Base-by-base conservation (phyloP, 2,888 invertebrate species). In the Anthoptus insignis region DNA sequence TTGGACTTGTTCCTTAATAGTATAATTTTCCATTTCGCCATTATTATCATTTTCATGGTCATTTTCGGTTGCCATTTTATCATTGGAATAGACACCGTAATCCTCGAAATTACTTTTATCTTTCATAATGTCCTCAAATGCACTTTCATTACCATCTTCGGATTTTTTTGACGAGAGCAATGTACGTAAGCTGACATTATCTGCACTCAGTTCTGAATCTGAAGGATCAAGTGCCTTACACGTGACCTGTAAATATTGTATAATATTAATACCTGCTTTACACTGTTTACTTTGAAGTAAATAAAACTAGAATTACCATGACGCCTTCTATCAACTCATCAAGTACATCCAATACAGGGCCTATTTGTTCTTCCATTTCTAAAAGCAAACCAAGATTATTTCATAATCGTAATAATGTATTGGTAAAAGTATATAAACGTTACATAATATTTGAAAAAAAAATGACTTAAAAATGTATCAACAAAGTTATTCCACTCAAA, bases 331-430 rank as follows among this genome's bases (percentile, higher is more conserved):
- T 27, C 53, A 92, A 63, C 13, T 82, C 78, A 64, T 92, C 91
- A 53, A 92, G 68, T 58, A 87, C 73, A 77, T 89, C 88, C 70
- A 89, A 80, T 6, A 84, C 83, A 0, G 87, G 88, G 0, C 91
- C 91, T 73, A 86, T 88, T 77, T 86, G 76, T 68, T 89, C 86
- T 71, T 91, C 88, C 45, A 93, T 75, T 54, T 92, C 92, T 92
- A 77, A 68, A 80, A 79, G 24, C 59, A 45, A 22, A 69, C 22
- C n/a, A 22, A 16, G 8, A 7, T 42, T 0, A 22, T 5, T 13
- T 14, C 8, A 39, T n/a, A 19, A 32, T 37, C 11, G 21, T 53
- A n/a, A n/a, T n/a, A n/a, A n/a, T n/a, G n/a, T n/a, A n/a, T n/a
- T n/a, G n/a, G n/a, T n/a, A n/a, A n/a, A n/a, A n/a, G n/a, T n/a